Percentiles rank a stretch among this genome's conserved stretches.
These are phyloP conservation scores for Dicyrtoma fusca DNA, from an alignment of 2,888 invertebrate species.

Conservation along the genomic window DNA sequence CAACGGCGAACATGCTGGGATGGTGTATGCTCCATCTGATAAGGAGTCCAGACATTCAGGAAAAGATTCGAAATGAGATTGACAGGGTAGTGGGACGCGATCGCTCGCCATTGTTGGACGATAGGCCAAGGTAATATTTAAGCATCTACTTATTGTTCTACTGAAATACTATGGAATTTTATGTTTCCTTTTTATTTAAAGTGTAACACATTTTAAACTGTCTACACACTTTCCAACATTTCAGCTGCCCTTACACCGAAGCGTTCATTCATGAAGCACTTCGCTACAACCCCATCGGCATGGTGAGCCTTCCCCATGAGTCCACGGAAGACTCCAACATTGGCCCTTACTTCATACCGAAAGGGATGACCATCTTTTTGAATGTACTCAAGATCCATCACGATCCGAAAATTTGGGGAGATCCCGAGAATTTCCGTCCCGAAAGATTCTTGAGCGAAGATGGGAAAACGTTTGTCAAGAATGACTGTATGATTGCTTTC, in stretches of 20 bases:
- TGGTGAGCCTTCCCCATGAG: not conserved
- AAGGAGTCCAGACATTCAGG: not conserved
- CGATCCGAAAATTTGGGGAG: not conserved
- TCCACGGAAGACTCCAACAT: not conserved
- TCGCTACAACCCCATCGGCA: not conserved
- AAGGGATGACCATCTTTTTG: not conserved
- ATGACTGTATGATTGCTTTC: not conserved
- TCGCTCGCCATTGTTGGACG: not conserved
- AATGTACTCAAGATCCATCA: not conserved
- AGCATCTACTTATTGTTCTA: too few relatives aligned
- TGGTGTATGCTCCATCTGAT: not conserved
- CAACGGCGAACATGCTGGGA: not conserved
- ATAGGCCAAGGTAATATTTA: constrained; percentile 7
- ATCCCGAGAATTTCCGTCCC: not conserved
- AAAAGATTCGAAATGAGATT: not conserved
- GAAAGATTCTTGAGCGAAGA: not conserved
- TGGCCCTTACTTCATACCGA: not conserved
- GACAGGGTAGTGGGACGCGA: not conserved
- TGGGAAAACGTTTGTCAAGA: not conserved
- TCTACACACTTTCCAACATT: too few relatives aligned
- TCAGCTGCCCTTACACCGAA: too few relatives aligned
- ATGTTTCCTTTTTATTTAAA: too few relatives aligned
- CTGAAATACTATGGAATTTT: too few relatives aligned
- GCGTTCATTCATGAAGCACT: too few relatives aligned
- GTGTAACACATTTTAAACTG: too few relatives aligned